These are phyloP conservation scores for Chlorospingus semifuscus DNA, from an alignment of 2,797 vertebrate species.

Conservation along the genomic window DNA sequence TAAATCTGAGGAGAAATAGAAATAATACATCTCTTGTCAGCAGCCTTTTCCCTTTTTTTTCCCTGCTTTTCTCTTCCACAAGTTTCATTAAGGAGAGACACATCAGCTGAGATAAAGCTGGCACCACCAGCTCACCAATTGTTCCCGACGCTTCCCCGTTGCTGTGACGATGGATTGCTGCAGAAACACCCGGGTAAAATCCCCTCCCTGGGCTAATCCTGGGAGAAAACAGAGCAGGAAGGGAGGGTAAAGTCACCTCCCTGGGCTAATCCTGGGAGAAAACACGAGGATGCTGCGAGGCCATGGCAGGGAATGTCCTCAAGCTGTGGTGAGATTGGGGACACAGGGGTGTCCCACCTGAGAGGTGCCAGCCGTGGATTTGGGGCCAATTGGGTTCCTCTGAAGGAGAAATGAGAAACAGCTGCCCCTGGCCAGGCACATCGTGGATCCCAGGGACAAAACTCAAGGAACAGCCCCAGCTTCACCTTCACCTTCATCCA, in stretches of 20 bases:
- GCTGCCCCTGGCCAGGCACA: background rate
- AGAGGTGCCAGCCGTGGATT: background rate
- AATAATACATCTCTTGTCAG: conserved; percentile 31
- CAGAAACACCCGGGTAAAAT: background rate
- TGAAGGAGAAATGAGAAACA: background rate
- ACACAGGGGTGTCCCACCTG: background rate
- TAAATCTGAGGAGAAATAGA: conserved; percentile 12
- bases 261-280: background rate
- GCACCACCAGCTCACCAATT: conserved; percentile 9
- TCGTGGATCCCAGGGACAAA: fast-evolving
- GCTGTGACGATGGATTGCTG: background rate
- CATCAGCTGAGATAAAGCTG: conserved; percentile 13
- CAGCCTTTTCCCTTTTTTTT: background rate
- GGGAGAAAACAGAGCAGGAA: background rate
- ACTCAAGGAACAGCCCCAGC: background rate
- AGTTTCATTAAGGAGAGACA: conserved; percentile 39
- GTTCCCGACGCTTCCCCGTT: conserved; percentile 11
- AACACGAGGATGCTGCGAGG: background rate
- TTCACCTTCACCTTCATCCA: background rate
- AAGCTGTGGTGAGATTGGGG: fast-evolving
- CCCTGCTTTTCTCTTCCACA: background rate
- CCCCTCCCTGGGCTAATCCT: background rate
- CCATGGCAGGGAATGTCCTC: background rate
- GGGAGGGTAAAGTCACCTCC: background rate
- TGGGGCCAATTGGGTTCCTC: fast-evolving